phyloP scores from a whole-genome alignment of 2,113 vertebrate genomes.

The Ctenodactylus gundi region DNA sequence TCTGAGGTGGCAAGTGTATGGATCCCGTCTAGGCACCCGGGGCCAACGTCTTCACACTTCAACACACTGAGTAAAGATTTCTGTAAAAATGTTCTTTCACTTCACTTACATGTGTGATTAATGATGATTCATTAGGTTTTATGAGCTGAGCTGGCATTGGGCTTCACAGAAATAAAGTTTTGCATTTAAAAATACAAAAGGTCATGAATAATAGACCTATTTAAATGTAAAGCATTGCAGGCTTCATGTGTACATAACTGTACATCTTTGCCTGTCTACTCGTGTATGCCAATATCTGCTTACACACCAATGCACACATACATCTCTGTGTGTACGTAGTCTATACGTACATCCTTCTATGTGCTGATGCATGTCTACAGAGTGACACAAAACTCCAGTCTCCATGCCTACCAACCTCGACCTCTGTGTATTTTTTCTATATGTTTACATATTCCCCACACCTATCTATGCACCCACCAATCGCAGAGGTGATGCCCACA shows the following conservation, averaged over 20 bases:
- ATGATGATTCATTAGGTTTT: neutral
- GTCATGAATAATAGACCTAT: neutral
- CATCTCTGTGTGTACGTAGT: neutral
- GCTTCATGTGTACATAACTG: neutral
- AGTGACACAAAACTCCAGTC: neutral
- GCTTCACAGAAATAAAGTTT: neutral
- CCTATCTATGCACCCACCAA: neutral
- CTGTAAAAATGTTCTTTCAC: neutral
- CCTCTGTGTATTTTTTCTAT: neutral
- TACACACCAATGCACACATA: too few relatives aligned
- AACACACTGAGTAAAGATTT: neutral
- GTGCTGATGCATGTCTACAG: neutral
- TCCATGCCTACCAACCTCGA: neutral
- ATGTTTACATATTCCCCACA: neutral
- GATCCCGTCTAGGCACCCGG: neutral
- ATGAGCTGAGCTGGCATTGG: neutral
- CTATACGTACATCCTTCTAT: neutral
- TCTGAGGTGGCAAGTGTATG: neutral
- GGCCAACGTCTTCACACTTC: neutral
- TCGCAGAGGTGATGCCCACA: neutral
- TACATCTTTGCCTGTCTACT: neutral
- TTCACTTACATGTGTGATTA: neutral
- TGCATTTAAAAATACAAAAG: slow-evolving; percentile 38
- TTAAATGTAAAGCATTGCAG: neutral
- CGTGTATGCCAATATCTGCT: too few relatives aligned